Percentiles rank a stretch among this genome's conserved stretches.
Conservation (phyloP, 2,888 invertebrate species). For the Periphyllus acericola region DNA sequence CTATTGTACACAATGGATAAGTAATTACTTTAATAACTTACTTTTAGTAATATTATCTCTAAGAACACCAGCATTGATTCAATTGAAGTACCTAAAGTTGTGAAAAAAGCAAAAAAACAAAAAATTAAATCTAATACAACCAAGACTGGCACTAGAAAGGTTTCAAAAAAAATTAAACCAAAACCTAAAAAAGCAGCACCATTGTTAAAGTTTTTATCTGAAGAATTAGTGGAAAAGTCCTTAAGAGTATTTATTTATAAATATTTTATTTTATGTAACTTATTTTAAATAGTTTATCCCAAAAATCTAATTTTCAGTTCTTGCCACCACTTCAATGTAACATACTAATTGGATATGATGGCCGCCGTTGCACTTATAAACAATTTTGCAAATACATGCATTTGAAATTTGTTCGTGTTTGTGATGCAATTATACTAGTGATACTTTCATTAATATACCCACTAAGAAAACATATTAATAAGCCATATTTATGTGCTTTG, state of each 20-base stretch:
- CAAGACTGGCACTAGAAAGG: no score
- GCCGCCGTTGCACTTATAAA: neutral
- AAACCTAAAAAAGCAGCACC: neutral
- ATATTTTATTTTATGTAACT: neutral
- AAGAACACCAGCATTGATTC: no score
- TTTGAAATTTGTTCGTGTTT: slow-evolving; percentile 11
- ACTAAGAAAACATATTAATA: neutral
- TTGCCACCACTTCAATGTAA: slow-evolving; percentile 37
- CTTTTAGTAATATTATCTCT: no score
- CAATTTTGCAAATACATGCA: no score
- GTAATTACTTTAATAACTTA: no score
- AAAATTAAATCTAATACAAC: no score
- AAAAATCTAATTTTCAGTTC: slow-evolving; percentile 19
- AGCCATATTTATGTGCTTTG: slow-evolving; percentile 9
- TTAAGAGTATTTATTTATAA: slow-evolving; percentile 43
- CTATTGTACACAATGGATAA: no score
- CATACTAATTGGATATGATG: slow-evolving; percentile 55
- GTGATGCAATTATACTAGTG: slow-evolving; percentile 53
- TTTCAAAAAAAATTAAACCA: neutral
- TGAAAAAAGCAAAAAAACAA: no score
- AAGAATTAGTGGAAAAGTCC: slow-evolving; percentile 37
- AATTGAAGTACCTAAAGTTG: no score
- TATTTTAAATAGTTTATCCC: neutral
- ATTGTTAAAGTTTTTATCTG: neutral
- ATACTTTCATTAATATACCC: slow-evolving; percentile 51